Conservation (phyloP, 2,888 invertebrate species). For the Aricia artaxerxes region DNA sequence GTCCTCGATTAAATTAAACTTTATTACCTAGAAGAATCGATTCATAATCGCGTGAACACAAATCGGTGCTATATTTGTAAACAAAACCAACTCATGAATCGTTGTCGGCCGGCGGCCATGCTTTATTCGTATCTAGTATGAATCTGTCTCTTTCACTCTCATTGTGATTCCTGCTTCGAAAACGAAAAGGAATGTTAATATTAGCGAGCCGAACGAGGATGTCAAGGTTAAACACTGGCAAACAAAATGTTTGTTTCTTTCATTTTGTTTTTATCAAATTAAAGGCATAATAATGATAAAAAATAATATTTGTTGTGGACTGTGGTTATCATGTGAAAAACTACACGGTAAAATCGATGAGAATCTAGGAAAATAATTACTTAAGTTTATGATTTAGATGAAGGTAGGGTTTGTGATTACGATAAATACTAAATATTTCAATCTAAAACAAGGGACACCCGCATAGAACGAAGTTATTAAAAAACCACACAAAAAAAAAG, state of each 20-base stretch:
- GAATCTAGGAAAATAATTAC: too few species aligned
- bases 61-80: slow-evolving; percentile 21
- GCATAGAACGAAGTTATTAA: too few species aligned
- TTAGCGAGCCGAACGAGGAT: background rate
- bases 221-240: background rate
- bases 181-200: background rate
- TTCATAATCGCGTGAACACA: background rate
- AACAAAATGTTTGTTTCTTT: background rate
- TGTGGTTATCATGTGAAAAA: too few species aligned
- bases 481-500: too few species aligned
- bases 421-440: background rate
- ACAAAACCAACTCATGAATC: slow-evolving; percentile 4
- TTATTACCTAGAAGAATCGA: background rate
- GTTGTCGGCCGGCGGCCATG: slow-evolving; percentile 22
- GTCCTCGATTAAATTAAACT: background rate
- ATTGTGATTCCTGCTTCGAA: background rate
- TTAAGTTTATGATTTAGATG: too few species aligned
- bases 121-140: slow-evolving; percentile 10
- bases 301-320: background rate
- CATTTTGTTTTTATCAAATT: background rate
- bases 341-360: too few species aligned
- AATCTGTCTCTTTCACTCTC: slow-evolving; percentile 8
- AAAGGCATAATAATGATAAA: background rate
- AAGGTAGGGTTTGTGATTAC: too few species aligned
- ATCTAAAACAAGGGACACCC: background rate